Base-by-base conservation (phyloP, 1,140 invertebrate species). In the Anoplolepis gracilipes region DNA sequence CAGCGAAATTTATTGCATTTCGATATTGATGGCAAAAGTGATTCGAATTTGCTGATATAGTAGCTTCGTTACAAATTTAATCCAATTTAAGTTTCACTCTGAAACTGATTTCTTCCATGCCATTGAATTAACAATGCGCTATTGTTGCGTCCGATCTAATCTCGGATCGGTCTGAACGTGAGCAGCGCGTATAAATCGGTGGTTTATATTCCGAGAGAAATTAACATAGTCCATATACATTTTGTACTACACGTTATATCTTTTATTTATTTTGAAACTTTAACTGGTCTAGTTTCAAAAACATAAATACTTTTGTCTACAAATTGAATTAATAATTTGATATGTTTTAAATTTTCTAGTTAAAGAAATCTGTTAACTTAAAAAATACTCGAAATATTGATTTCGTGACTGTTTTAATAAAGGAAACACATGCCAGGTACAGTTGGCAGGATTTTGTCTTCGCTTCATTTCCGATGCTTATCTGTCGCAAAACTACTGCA, bases 31-130 rank as follows among this genome's bases (percentile, higher is more conserved):
- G 10, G 30, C 49, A 72, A 72, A 81, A 72, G 65, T 72, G 49
- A 53, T n/a, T n/a, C 19, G n/a, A 8, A 25, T 72, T 73, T 42
- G 57, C 25, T 16, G 28, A 73, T 82, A 49, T 49, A 73, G 7
- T 8, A 11, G 28, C 46, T 61, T 86, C 76, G 57, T 89, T 86
- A 89, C 70, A 88, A 88, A 89, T 85, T 88, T 81, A 89, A 53
- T 88, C 36, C 87, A 88, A 89, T 89, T 85, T 82, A 89, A 89
- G 69, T 89, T 86, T 85, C 59, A 57, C 64, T 67, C 42, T 16
- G 28, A n/a, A 42, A 8, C 57, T n/a, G 62, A n/a, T 81, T 81
- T 39, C 53, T 67, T 85, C 78, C 25, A 8, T 33, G 36, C 46
- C 39, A 59, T 67, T 76, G 70, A 81, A 88, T 89, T 57, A 30